phyloP scores from a whole-genome alignment of 2,888 invertebrate species.

The Athetis lepigone region DNA sequence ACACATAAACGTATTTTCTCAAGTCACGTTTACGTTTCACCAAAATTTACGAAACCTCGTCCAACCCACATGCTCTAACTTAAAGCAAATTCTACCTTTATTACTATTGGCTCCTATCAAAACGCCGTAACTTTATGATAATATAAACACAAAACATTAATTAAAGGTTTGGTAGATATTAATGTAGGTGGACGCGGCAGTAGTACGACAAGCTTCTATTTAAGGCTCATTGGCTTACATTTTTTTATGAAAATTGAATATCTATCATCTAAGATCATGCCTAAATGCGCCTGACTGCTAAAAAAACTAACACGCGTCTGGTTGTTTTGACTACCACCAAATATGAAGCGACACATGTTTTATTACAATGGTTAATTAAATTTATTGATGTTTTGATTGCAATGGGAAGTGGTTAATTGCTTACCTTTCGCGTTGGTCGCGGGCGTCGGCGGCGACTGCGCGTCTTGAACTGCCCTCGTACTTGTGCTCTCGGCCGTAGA shows the following conservation, averaged over 20 bases:
- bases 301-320: conserved; percentile 29
- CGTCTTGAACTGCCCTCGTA: conserved; percentile 93
- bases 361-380: conserved; percentile 46
- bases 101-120: conserved; percentile 68
- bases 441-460: conserved; percentile 81
- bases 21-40: conserved; percentile 41
- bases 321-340: conserved; percentile 35
- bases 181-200: conserved; percentile 79
- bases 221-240: conserved; percentile 77
- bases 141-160: conserved; percentile 79
- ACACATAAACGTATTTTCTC: conserved; percentile 25
- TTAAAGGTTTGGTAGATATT: conserved; percentile 78
- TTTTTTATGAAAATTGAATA: conserved; percentile 66
- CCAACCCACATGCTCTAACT: conserved; percentile 56
- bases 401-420: conserved; percentile 59
- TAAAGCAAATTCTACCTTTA: conserved; percentile 56
- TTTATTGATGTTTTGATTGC: conserved; percentile 42
- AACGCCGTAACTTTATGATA: conserved; percentile 79
- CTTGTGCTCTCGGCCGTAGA: conserved; percentile 96
- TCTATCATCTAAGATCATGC: conserved; percentile 56
- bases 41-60: conserved; percentile 50
- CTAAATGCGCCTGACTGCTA: conserved; percentile 45
- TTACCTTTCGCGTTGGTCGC: conserved; percentile 88
- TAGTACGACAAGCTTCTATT: conserved; percentile 84
- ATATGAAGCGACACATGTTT: conserved; percentile 44